Percentiles rank a stretch among this genome's conserved stretches.
Evolutionary conservation across 2,797 vertebrate genomes (phyloP).

Genomic region (Naso thynnoides): DNA sequence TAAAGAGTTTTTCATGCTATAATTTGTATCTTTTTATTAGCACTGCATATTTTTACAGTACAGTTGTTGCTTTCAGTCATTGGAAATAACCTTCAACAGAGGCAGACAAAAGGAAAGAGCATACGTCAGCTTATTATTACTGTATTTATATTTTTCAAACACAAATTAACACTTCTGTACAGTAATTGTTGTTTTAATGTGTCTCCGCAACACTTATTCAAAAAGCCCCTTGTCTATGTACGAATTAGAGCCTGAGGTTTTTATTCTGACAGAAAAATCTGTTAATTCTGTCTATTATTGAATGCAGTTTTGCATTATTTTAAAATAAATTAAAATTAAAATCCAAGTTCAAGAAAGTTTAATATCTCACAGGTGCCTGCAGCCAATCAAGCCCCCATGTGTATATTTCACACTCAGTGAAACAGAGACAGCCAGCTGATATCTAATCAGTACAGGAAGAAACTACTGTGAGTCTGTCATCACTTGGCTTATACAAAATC

Average conservation of each 20-base stretch:
- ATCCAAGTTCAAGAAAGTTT: slow-evolving; percentile 3
- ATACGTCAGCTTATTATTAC: too few relatives aligned
- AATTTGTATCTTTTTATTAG: not conserved
- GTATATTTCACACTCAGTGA: slow-evolving; percentile 42
- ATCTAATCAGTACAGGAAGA: slow-evolving; percentile 61
- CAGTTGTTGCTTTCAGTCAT: not conserved
- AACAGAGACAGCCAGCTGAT: slow-evolving; percentile 25
- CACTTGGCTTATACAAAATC: slow-evolving; percentile 27
- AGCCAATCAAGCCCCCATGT: not conserved
- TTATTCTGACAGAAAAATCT: not conserved
- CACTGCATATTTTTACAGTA: not conserved
- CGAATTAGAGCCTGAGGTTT: not conserved
- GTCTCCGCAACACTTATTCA: not conserved
- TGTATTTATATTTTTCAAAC: not conserved
- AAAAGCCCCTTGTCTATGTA: not conserved
- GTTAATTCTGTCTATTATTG: not conserved
- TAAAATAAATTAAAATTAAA: not conserved
- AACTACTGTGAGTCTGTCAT: slow-evolving; percentile 47
- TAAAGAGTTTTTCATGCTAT: not conserved
- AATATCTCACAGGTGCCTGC: slow-evolving; percentile 5
- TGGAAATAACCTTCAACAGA: not conserved
- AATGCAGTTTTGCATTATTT: not conserved
- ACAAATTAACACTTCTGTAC: not conserved
- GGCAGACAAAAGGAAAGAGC: too few relatives aligned
- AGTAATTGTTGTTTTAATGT: not conserved